These are phyloP conservation scores for Psittacula echo DNA, from an alignment of 2,797 vertebrate genomes.

Conservation along the genomic window DNA sequence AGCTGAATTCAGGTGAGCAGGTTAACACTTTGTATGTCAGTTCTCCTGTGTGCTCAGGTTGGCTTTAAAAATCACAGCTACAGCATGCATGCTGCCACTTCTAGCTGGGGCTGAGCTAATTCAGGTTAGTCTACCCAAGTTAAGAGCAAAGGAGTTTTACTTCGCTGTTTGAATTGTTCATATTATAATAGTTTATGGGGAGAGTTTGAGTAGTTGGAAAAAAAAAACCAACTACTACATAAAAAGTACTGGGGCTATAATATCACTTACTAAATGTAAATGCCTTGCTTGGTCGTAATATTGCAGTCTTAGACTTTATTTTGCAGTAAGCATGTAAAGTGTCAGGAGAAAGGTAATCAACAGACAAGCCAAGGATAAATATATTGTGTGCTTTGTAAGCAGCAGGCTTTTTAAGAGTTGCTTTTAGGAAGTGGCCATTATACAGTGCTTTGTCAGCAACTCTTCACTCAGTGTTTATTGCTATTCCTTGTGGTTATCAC, in stretches of 20 bases:
- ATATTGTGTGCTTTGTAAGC: background rate
- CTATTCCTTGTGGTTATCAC: background rate
- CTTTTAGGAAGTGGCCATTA: background rate
- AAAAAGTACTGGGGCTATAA: background rate
- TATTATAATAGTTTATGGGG: background rate
- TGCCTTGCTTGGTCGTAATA: background rate
- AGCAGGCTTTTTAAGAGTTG: background rate
- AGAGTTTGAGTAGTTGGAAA: background rate
- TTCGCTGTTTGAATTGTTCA: background rate
- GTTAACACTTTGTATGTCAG: background rate
- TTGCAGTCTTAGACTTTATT: background rate
- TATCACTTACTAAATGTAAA: background rate
- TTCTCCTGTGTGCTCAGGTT: background rate
- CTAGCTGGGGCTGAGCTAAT: background rate
- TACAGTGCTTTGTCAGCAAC: background rate
- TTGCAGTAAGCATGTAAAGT: background rate
- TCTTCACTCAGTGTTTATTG: background rate
- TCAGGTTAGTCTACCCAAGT: background rate
- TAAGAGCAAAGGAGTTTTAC: background rate
- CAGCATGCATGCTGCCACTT: accelerated
- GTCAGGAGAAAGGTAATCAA: background rate
- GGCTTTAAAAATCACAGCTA: background rate
- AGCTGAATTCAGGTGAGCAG: background rate
- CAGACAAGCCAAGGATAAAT: background rate
- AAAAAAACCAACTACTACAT: accelerated